Evolutionary conservation across 1,140 invertebrate genomes (phyloP).

Genomic region (Drosophila jambulina): DNA sequence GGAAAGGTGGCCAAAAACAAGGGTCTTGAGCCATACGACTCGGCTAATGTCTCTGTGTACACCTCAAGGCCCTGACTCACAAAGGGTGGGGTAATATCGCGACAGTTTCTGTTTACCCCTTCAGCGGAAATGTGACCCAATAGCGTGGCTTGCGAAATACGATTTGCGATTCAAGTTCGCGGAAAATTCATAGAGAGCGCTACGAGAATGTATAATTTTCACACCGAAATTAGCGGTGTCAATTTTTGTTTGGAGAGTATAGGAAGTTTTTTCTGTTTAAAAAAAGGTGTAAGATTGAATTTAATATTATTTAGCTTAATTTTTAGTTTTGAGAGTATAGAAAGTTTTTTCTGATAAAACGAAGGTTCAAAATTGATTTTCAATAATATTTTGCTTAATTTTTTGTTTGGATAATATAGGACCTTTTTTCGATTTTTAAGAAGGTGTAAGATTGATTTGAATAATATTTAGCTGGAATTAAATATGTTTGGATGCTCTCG

Average conservation of each 20-base stretch:
- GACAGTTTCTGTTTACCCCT: conserved; percentile 23
- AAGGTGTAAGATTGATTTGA: background rate
- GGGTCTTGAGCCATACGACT: conserved; percentile 3
- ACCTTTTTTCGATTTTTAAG: background rate
- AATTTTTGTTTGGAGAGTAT: background rate
- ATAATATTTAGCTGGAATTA: too few relatives aligned
- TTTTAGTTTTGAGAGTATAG: too few relatives aligned
- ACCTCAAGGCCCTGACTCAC: conserved; percentile 29
- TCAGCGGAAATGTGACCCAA: conserved; percentile 35
- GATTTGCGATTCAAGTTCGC: conserved; percentile 31
- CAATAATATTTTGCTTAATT: background rate
- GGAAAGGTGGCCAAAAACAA: background rate
- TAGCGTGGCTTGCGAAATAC: conserved; percentile 27
- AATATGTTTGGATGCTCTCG: background rate
- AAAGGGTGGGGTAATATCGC: conserved; percentile 16
- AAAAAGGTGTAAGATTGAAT: background rate
- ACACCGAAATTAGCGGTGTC: conserved; percentile 1
- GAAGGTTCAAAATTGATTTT: background rate
- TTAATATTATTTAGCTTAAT: background rate
- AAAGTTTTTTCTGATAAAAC: too few relatives aligned
- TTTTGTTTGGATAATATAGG: too few relatives aligned
- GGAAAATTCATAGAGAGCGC: background rate
- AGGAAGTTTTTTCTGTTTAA: background rate
- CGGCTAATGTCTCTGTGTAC: background rate
- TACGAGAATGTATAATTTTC: background rate